phyloP scores from a whole-genome alignment of 2,888 invertebrate genomes.

The Dolomedes plantarius region DNA sequence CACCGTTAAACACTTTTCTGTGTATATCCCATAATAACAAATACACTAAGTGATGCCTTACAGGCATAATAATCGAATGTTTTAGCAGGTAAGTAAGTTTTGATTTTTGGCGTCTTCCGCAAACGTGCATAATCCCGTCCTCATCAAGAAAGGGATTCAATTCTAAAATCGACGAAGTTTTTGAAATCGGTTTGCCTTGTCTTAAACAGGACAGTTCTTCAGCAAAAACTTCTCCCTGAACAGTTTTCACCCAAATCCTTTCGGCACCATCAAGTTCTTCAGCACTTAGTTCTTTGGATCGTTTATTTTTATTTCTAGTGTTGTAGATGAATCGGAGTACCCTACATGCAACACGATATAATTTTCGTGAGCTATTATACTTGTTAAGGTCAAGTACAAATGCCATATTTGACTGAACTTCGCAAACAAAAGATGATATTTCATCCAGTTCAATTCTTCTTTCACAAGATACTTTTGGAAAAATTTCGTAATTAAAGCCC shows the following conservation, averaged over 20 bases:
- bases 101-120: background rate
- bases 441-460: background rate
- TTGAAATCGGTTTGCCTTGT: background rate
- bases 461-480: background rate
- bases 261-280: conserved; percentile 4
- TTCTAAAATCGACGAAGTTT: background rate
- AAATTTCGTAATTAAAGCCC: background rate
- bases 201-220: background rate
- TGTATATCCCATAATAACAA: background rate
- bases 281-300: background rate
- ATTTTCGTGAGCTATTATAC: background rate
- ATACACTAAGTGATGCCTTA: background rate
- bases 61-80: background rate
- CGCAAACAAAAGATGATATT: background rate
- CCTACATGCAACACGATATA: background rate
- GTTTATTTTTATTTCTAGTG: background rate
- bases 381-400: background rate
- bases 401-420: background rate
- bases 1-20: background rate
- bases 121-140: background rate
- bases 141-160: background rate
- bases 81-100: background rate
- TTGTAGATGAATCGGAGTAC: no score
- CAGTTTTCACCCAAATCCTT: background rate
- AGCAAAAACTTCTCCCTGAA: background rate